These are phyloP conservation scores for Hirtodrosophila confusa DNA, from an alignment of 2,888 invertebrate genomes.

Conservation along the genomic window DNA sequence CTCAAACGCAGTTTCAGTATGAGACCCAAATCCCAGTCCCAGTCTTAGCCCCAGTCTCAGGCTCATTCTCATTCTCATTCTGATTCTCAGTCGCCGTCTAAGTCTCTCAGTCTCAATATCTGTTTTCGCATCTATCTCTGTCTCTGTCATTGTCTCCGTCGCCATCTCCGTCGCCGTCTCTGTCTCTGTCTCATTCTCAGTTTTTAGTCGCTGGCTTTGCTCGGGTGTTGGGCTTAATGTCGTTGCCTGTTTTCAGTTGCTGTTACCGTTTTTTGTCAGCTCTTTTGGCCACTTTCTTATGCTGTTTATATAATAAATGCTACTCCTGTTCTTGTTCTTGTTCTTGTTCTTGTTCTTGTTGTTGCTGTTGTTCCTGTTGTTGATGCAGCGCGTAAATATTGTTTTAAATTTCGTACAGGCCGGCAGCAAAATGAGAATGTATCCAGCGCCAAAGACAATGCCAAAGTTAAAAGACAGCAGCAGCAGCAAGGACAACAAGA, in stretches of 20 bases:
- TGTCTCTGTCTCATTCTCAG: constrained; percentile 20
- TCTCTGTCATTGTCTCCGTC: too few species aligned
- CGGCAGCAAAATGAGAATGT: constrained; percentile 51
- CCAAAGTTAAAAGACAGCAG: constrained; percentile 35
- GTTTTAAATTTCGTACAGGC: constrained; percentile 68
- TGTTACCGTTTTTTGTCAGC: constrained; percentile 1
- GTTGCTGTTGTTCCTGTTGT: constrained; percentile 21
- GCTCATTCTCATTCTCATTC: background rate
- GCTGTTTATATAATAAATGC: constrained; percentile 54
- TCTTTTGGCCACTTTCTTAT: constrained; percentile 36
- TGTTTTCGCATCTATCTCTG: constrained; percentile 1
- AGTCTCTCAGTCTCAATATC: constrained; percentile 19
- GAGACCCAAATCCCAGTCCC: constrained; percentile 7
- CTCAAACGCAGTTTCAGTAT: constrained; percentile 2
- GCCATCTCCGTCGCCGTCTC: background rate
- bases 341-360: constrained; percentile 10
- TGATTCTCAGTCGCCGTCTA: too few species aligned
- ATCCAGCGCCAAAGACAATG: constrained; percentile 35
- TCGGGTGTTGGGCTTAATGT: constrained; percentile 50
- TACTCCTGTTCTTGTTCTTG: constrained; percentile 11
- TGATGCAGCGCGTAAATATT: constrained; percentile 67
- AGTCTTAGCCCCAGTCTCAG: background rate
- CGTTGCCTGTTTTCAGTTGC: constrained; percentile 30
- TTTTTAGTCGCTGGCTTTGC: constrained; percentile 27
- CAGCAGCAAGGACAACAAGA: constrained; percentile 14